Base-by-base conservation (phyloP, 2,113 vertebrate genomes). In the Gambusia holbrooki region DNA sequence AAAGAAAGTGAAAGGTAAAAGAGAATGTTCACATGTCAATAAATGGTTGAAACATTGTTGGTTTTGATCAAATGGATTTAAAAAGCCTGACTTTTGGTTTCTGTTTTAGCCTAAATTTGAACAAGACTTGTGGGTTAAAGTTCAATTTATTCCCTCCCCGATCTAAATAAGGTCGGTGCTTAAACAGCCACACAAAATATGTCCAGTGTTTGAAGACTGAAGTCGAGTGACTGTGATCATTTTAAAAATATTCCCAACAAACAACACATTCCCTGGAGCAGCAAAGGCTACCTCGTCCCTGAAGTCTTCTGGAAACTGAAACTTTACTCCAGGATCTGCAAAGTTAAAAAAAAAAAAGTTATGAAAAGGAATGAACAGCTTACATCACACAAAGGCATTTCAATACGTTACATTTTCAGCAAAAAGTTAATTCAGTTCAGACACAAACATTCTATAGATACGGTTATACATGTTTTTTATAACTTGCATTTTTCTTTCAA, bases 271-370 rank as follows among this genome's bases (percentile, higher is more conserved):
- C 37, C 5, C 17, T 58, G 19, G 0, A 35, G 28, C 28, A 58
- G 28, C 13, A 51, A 5, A 3, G 29, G 9, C n/a, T 80, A 92
- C 82, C 89, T 90, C 87, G 82, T 91, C 90, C 25, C 76, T 85
- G 76, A 88, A 93, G 85, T 91, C 86, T 9, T 92, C 93, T 76
- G 94, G 94, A 77, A 93, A 95, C 74, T 93, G 90, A 81, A 94
- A 93, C 70, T 84, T 71, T 28, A 95, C 64, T 15, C 73, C 89
- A 69, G 94, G 94, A 89, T 95, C 94, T 94, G 79, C 7, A 73
- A 71, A 37, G 62, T 27, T 30, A 69, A 79, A 22, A 25, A 72
- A 64, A 54, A 10, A 58, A 6, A 58, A 58, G 51, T n/a, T 22
- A n/a, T 58, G 25, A 10, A 58, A n/a, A n/a, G 11, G 2, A 25